Evolutionary conservation across 1,140 invertebrate species (phyloP), one percentile per base, ranked within the genome.

Genomic region (Drosophila paulistorum): DNA sequence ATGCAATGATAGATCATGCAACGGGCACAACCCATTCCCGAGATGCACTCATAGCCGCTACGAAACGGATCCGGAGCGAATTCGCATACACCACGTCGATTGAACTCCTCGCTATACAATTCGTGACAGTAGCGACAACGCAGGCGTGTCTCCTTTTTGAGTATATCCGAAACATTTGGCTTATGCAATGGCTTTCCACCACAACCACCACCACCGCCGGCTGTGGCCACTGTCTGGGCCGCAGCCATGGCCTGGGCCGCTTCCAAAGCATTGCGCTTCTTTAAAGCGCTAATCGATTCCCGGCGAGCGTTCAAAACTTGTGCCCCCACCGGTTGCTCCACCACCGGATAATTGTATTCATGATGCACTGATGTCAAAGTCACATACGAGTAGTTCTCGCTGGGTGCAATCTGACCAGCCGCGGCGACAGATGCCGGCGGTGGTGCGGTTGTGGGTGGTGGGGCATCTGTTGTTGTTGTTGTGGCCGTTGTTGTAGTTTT

Each of bases 1-100:
- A 97, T 96, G 91, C 97, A 98, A 93, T 98, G 97, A 93, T 98
- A 98, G 76, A 98, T 94, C 94, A 98, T 95, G 82, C 97, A 96
- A 91, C 96, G 94, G 30, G 97, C 97, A 90, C 96, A 96, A 13
- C 95, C 94, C 68, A 98, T 95, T 91, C 97, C 98, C 17, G 96
- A 95, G 33, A 98, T 94, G 68, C 94, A 94, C 85, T 98, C 96
- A 72, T 98, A 96, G 79, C 96, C 96, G 20, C 95, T 94, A 73
- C 94, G 95, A 79, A 97, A 95, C 70, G 94, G 95, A 93, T 98
- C 97, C 1, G 98, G 97, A 3, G 97, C 97, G 91, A 96, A 97
- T 89, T 98, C 96, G 93, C 98, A 98, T 30, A 95, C 95, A 17
- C 97, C 97, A 23, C 95, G 93, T 23, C 94, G 93, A 93, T 98